phyloP scores from a whole-genome alignment of 1,140 invertebrate species.

The Probaryconus sp. region DNA sequence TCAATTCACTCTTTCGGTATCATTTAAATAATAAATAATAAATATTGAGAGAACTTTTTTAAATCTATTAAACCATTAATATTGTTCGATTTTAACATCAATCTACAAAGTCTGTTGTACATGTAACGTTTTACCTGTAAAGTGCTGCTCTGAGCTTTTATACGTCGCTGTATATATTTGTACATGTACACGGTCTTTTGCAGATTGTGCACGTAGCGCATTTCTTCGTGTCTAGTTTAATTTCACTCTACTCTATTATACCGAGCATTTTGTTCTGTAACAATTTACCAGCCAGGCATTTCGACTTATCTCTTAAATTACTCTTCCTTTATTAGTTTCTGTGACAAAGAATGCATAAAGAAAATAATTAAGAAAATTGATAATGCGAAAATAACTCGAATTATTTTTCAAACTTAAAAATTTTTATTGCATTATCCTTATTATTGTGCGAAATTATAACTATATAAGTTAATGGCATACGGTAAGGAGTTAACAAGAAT shows the following conservation, averaged over 20 bases:
- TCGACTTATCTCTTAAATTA: conserved; percentile 57
- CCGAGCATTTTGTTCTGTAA: conserved; percentile 54
- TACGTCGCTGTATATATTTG: conserved; percentile 20
- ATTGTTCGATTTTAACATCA: too few relatives aligned
- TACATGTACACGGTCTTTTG: conserved; percentile 34
- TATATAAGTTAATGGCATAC: too few relatives aligned
- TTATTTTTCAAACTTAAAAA: too few relatives aligned
- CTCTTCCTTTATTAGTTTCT: conserved; percentile 52
- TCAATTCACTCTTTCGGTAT: too few relatives aligned
- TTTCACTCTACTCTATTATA: conserved; percentile 56
- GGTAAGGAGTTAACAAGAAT: too few relatives aligned
- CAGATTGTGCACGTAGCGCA: conserved; percentile 57
- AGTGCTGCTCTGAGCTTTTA: conserved; percentile 13
- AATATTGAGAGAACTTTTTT: too few relatives aligned
- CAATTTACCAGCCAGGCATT: conserved; percentile 51
- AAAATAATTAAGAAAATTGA: conserved; percentile 21
- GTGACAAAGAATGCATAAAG: conserved; percentile 41
- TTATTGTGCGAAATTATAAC: too few relatives aligned
- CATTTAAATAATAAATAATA: too few relatives aligned
- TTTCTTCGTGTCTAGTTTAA: conserved; percentile 61
- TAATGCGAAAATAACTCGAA: conserved; percentile 4
- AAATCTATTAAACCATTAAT: too few relatives aligned
- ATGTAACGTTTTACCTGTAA: too few relatives aligned
- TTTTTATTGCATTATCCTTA: too few relatives aligned
- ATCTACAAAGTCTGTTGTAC: too few relatives aligned